Percentiles rank a stretch among this genome's conserved stretches.
These are phyloP conservation scores for Pipistrellus kuhlii DNA, from an alignment of 2,797 vertebrate species.

Conservation along the genomic window DNA sequence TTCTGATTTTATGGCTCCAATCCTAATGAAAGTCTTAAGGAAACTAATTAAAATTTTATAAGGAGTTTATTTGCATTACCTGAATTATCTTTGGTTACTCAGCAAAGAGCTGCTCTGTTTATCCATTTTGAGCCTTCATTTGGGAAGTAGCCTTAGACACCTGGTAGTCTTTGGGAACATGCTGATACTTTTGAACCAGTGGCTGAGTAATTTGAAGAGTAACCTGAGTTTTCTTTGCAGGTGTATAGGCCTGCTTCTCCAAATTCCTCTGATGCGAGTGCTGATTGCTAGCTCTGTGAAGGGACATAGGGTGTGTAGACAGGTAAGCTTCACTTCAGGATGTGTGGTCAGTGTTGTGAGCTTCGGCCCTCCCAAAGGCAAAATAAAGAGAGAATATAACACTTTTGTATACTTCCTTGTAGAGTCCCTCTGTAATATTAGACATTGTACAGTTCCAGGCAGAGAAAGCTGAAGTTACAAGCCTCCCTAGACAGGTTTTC, in stretches of 20 bases:
- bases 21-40: not conserved
- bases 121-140: not conserved
- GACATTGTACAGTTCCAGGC: not conserved
- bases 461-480: not conserved
- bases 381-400: not conserved
- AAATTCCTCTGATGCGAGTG: not conserved
- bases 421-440: not conserved
- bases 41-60: not conserved
- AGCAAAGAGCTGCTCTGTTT: conserved; percentile 32
- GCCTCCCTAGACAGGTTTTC: not conserved
- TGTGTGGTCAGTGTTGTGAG: not conserved
- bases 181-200: not conserved
- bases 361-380: not conserved
- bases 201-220: not conserved
- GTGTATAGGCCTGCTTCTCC: not conserved
- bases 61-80: not conserved
- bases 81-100: not conserved
- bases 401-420: not conserved
- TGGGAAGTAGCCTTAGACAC: not conserved
- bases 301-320: not conserved
- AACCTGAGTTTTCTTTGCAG: not conserved
- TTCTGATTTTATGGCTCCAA: conserved; percentile 29
- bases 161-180: not conserved
- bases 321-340: not conserved
- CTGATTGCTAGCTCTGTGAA: not conserved